phyloP scores from a whole-genome alignment of 2,113 vertebrate species.

The Gasterosteus aculeatus region DNA sequence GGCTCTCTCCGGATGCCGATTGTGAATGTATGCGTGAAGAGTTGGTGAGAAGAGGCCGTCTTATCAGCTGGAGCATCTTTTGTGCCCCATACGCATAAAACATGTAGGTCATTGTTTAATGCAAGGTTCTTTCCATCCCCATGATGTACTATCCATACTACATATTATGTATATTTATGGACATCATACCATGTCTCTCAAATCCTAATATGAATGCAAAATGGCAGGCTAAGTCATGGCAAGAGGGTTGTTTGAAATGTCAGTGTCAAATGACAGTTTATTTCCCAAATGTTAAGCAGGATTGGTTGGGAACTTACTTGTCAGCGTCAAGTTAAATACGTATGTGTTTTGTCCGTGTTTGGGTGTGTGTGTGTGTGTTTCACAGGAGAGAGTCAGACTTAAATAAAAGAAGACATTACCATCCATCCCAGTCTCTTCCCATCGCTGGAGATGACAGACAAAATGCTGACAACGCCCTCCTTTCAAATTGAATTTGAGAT shows the following conservation, averaged over 20 bases:
- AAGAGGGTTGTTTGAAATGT: conserved; percentile 16
- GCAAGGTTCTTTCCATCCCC: background rate
- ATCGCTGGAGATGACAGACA: conserved; percentile 56
- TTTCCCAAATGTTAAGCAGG: conserved; percentile 60
- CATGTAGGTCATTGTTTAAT: conserved; percentile 14
- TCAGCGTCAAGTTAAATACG: conserved; percentile 37
- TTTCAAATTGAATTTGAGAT: conserved; percentile 72
- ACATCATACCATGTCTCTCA: conserved; percentile 13
- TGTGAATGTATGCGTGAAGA: conserved; percentile 20
- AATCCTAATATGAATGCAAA: background rate
- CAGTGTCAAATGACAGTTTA: conserved; percentile 35
- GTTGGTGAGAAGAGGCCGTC: background rate
- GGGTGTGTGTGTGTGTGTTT: conserved; percentile 3
- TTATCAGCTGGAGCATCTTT: conserved; percentile 1
- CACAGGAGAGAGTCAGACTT: conserved; percentile 42
- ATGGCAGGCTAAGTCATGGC: background rate
- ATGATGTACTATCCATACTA: background rate
- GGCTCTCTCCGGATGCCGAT: background rate
- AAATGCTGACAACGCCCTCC: conserved; percentile 65
- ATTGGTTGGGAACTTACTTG: conserved; percentile 57
- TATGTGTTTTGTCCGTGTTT: conserved; percentile 15
- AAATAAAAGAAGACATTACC: conserved; percentile 55
- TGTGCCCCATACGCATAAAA: conserved; percentile 2
- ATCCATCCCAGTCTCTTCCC: conserved; percentile 61
- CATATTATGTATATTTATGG: conserved; percentile 22